These are phyloP conservation scores for Oophaga sylvatica DNA, from an alignment of 2,797 vertebrate species.

Conservation along the genomic window DNA sequence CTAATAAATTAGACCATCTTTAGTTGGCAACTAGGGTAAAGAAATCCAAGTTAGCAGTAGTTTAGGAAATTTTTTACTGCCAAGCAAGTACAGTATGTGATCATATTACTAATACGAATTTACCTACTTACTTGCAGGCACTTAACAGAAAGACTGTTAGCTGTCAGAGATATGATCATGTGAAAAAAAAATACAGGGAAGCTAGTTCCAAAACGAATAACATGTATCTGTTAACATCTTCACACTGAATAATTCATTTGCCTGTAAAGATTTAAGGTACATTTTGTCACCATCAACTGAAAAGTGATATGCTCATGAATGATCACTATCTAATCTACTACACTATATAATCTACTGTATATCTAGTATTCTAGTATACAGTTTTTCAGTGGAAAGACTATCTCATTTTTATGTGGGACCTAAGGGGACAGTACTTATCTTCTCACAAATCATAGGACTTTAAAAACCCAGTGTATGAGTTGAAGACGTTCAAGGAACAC, in stretches of 20 bases:
- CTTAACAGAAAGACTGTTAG: no score
- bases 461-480: constrained; percentile 20
- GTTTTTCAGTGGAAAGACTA: constrained; percentile 6
- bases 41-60: no score
- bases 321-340: background rate
- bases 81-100: no score
- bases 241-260: background rate
- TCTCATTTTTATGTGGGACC: constrained; percentile 21
- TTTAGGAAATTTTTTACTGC: no score
- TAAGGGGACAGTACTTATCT: constrained; percentile 11
- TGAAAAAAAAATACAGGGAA: background rate
- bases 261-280: background rate
- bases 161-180: background rate
- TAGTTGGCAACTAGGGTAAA: no score
- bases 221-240: no score
- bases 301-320: background rate
- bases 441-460: constrained; percentile 24
- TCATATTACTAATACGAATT: no score
- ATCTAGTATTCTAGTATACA: background rate
- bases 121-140: no score
- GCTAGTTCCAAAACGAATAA: background rate
- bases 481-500: constrained; percentile 17
- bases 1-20: no score
- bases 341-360: background rate
- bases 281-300: background rate